phyloP scores from a whole-genome alignment of 2,797 vertebrate species.

The Diplodus puntazzo region DNA sequence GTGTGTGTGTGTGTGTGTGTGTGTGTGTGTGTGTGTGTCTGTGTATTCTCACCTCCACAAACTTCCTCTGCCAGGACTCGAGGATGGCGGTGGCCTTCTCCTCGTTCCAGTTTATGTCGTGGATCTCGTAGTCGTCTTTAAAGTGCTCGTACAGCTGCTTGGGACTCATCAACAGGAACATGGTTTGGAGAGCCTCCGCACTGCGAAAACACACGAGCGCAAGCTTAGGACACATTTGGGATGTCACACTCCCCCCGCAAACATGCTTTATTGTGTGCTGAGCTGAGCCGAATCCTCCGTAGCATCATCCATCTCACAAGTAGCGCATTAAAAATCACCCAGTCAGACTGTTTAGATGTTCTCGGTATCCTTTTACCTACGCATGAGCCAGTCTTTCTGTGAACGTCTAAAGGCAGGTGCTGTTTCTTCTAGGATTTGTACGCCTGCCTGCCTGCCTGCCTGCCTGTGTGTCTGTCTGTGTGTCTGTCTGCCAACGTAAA shows the following conservation, averaged over 20 bases:
- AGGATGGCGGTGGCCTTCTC: conserved; percentile 95
- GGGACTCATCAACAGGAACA: conserved; percentile 98
- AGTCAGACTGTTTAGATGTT: conserved; percentile 32
- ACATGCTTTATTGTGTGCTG: conserved; percentile 34
- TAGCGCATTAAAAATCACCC: conserved; percentile 33
- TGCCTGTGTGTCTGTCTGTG: too few relatives aligned
- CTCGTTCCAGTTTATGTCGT: conserved; percentile 98
- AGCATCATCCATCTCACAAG: conserved; percentile 17
- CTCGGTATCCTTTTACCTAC: conserved; percentile 12
- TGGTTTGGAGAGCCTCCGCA: conserved; percentile 97
- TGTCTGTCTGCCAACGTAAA: conserved; percentile 63
- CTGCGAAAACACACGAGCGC: conserved; percentile 80
- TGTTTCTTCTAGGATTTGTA: conserved; percentile 53
- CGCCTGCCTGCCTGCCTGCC: conserved; percentile 35
- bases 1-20: neutral
- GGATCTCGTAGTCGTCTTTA: conserved; percentile 98
- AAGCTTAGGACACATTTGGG: conserved; percentile 31
- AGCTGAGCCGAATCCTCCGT: conserved; percentile 19
- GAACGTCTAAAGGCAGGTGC: conserved; percentile 66
- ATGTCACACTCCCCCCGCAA: conserved; percentile 2
- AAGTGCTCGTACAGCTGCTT: conserved; percentile 98
- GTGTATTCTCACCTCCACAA: conserved; percentile 90
- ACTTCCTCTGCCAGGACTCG: conserved; percentile 97
- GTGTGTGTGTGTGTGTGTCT: neutral
- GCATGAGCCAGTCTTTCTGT: conserved; percentile 23